Evolutionary conservation across 2,113 vertebrate genomes (phyloP).

Genomic region (Larimichthys crocea): DNA sequence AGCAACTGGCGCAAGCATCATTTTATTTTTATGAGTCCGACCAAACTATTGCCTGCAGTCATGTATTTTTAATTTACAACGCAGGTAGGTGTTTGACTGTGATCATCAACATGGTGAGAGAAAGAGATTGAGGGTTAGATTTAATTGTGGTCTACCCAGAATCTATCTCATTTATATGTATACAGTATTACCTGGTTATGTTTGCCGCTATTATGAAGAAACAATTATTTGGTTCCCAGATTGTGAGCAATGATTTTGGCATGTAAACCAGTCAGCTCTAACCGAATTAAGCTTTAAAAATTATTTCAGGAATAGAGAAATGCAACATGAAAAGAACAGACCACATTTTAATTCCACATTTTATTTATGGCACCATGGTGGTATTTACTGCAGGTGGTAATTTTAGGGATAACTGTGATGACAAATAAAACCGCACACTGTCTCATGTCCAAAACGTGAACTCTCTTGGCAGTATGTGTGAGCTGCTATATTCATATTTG

Average conservation of each 20-base stretch:
- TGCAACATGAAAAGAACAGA: background rate
- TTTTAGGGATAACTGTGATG: background rate
- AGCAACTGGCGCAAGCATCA: background rate
- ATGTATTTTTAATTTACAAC: background rate
- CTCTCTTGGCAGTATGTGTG: background rate
- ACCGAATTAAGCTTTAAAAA: background rate
- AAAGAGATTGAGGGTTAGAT: too few relatives aligned
- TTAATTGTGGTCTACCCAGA: background rate
- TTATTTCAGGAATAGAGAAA: too few relatives aligned
- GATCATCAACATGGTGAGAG: background rate
- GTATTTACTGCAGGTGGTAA: background rate
- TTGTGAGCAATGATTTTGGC: background rate
- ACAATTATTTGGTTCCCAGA: background rate
- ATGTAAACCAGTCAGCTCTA: too few relatives aligned
- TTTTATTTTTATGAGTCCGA: background rate
- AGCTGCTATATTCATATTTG: conserved; percentile 1
- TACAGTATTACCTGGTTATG: background rate
- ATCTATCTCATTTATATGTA: background rate
- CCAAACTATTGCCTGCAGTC: background rate
- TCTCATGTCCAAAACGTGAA: background rate
- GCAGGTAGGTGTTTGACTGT: background rate
- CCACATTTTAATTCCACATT: background rate
- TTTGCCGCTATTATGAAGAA: background rate
- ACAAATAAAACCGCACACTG: background rate
- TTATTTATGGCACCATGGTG: background rate